A percentile compares a stretch with the other conserved stretches of the same genome.
phyloP scores from a whole-genome alignment of 1,140 invertebrate genomes.

The Goniozus legneri region DNA sequence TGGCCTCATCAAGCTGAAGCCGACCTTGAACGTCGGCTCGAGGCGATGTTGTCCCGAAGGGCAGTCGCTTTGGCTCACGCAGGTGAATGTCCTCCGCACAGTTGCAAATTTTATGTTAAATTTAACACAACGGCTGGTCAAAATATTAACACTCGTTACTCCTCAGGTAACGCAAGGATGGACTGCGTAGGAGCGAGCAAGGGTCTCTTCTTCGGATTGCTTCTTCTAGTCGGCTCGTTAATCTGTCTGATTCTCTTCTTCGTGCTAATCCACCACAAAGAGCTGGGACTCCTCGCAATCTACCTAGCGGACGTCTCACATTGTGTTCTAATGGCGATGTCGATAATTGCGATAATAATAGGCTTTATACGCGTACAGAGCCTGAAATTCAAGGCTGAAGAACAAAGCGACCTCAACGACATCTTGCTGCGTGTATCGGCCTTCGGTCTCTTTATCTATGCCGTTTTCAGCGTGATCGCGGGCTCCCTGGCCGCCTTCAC shows the following conservation, averaged over 20 bases:
- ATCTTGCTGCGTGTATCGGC: conserved; percentile 86
- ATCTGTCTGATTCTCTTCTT: conserved; percentile 94
- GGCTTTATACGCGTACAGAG: conserved; percentile 81
- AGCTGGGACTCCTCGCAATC: conserved; percentile 77
- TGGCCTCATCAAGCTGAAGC: conserved; percentile 71
- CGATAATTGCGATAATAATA: conserved; percentile 83
- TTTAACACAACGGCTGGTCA: no score
- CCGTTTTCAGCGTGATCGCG: conserved; percentile 89
- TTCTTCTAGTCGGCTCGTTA: conserved; percentile 84
- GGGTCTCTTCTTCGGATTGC: conserved; percentile 88
- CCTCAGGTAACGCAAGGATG: conserved; percentile 70
- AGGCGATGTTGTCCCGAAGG: conserved; percentile 77
- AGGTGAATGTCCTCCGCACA: conserved; percentile 30
- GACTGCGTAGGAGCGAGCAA: conserved; percentile 91
- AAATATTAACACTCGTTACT: no score
- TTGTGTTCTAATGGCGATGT: conserved; percentile 80
- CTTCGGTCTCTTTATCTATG: conserved; percentile 88
- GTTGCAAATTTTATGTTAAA: no score
- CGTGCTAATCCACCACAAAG: conserved; percentile 80
- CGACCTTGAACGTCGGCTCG: conserved; percentile 78
- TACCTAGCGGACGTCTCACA: conserved; percentile 89
- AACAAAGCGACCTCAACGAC: conserved; percentile 84
- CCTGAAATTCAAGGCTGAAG: conserved; percentile 83
- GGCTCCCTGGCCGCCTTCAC: conserved; percentile 79
- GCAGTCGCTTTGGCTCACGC: conserved; percentile 79